Evolutionary conservation across 2,888 invertebrate species (phyloP).

Genomic region (Odontocerum albicorne): DNA sequence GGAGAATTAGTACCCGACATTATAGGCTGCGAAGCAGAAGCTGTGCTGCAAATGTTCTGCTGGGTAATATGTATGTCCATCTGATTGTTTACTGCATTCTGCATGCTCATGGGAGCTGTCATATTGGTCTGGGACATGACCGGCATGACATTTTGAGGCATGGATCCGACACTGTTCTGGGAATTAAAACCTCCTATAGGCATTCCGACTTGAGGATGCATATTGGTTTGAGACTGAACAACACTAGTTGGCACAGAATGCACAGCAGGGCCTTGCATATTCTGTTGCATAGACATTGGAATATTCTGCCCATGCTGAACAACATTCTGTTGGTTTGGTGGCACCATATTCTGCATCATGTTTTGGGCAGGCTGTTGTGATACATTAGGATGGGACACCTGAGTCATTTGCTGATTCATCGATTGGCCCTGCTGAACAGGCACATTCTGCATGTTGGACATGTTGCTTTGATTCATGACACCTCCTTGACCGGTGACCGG

Average conservation of each 20-base stretch:
- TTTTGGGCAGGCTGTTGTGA: conserved; percentile 32
- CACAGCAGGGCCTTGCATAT: conserved; percentile 50
- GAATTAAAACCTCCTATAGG: conserved; percentile 32
- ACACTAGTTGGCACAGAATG: conserved; percentile 46
- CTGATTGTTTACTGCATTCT: conserved; percentile 42
- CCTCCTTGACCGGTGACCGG: conserved; percentile 25
- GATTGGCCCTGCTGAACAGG: conserved; percentile 31
- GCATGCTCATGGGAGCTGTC: conserved; percentile 39
- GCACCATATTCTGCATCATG: conserved; percentile 35
- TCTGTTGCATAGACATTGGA: conserved; percentile 57
- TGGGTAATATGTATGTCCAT: conserved; percentile 41
- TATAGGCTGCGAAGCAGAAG: conserved; percentile 37
- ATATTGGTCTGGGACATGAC: conserved; percentile 56
- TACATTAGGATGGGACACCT: conserved; percentile 30
- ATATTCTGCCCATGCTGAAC: conserved; percentile 50
- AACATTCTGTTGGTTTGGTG: conserved; percentile 43
- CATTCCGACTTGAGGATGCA: conserved; percentile 42
- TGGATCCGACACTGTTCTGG: conserved; percentile 28
- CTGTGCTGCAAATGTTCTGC: conserved; percentile 38
- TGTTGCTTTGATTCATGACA: conserved; percentile 28
- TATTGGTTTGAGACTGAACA: conserved; percentile 56
- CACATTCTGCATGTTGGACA: conserved; percentile 32
- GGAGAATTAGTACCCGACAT: conserved; percentile 58
- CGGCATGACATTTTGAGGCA: conserved; percentile 46
- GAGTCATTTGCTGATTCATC: conserved; percentile 33